Evolutionary conservation across 2,888 invertebrate genomes (phyloP), one percentile per base, ranked within the genome.

Genomic region (Oligia latruncula): DNA sequence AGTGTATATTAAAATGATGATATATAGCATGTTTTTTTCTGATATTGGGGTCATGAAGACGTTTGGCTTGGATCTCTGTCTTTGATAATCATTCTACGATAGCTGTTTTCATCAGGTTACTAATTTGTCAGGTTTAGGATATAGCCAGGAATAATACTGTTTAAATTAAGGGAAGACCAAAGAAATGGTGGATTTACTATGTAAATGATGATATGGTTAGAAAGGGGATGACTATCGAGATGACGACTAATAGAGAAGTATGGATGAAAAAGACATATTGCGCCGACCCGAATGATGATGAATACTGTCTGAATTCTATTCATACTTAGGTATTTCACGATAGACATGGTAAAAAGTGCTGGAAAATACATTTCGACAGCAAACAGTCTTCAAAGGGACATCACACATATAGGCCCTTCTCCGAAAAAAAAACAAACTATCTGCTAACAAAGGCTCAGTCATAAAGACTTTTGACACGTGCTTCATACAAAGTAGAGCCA

Each of bases 381-480:
- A 78, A 78, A 87, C 49, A 83, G 58, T 52, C 64, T 52, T 62
- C 82, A 70, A 82, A 84, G 84, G 66, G 20, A 70, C 70, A 52
- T 83, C 62, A 74, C 66, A 77, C 71, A 76, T 71, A 66, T 40
- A 60, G 55, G 52, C 49, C 49, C 71, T 84, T 80, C 68, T 76
- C n/a, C 77, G 70, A 71, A 81, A 88, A 87, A 81, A 85, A 84
- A 86, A 74, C 78, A 77, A 84, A 82, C 90, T 89, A 81, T 87
- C 86, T 88, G 77, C 84, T 84, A 73, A 85, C 88, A 88, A 91
- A 88, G 87, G 88, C 68, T 82, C 85, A 87, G 83, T 76, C 90
- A 90, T 93, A 92, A 92, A 90, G 74, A 78, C 86, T 90, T 89
- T 91, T 91, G 90, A 92, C 91, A 92, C 90, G 91, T 90, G 90